Evolutionary conservation across 2,888 invertebrate genomes (phyloP).

Genomic region (Lagria hirta): DNA sequence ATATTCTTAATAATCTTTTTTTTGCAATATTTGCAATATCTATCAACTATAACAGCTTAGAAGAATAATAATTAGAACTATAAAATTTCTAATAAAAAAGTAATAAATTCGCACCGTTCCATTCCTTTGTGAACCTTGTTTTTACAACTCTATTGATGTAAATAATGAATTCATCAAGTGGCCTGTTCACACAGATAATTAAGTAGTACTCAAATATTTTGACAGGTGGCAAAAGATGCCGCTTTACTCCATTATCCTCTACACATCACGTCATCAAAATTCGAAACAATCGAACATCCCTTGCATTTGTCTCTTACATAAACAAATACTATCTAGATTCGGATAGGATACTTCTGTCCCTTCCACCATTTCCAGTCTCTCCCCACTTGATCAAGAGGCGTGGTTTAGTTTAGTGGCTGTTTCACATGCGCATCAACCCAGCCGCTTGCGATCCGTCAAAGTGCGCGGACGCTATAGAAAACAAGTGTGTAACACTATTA

Average conservation of each 20-base stretch:
- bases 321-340: conserved; percentile 42
- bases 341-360: conserved; percentile 44
- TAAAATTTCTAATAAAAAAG: too few relatives aligned
- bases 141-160: conserved; percentile 13
- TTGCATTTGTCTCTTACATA: conserved; percentile 32
- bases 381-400: conserved; percentile 44
- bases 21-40: too few relatives aligned
- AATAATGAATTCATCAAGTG: conserved; percentile 6
- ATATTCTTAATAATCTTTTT: too few relatives aligned
- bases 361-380: conserved; percentile 41
- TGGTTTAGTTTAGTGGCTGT: conserved; percentile 37
- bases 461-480: conserved; percentile 46
- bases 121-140: too few relatives aligned
- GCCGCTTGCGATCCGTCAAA: conserved; percentile 46
- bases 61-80: too few relatives aligned
- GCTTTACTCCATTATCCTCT: conserved; percentile 4
- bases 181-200: not conserved
- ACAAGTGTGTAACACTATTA: conserved; percentile 12
- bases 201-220: conserved; percentile 5
- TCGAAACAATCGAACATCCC: conserved; percentile 18
- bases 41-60: too few relatives aligned
- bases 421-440: conserved; percentile 46
- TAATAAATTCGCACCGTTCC: too few relatives aligned
- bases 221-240: conserved; percentile 1
- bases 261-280: conserved; percentile 1